Percentiles rank a stretch among this genome's conserved stretches.
phyloP scores from a whole-genome alignment of 1,140 invertebrate genomes.

The Archivesica marissinica region DNA sequence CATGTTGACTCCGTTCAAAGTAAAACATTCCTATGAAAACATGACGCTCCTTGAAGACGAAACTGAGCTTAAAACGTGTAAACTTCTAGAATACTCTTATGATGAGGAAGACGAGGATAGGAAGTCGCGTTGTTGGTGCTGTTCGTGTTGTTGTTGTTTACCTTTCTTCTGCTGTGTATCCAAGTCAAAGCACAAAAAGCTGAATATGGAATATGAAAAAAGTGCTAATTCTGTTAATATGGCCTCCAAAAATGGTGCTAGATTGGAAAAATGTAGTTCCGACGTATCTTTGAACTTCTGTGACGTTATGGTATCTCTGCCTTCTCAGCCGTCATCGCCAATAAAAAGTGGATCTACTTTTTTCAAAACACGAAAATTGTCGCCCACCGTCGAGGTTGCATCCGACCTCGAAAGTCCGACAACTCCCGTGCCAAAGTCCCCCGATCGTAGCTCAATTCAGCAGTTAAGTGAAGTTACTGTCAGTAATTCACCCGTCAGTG shows the following conservation, averaged over 20 bases:
- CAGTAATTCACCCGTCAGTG: constrained; percentile 8
- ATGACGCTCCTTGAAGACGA: constrained; percentile 51
- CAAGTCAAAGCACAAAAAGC: constrained; percentile 14
- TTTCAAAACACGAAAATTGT: constrained; percentile 58
- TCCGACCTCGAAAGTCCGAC: constrained; percentile 26
- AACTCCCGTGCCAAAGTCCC: constrained; percentile 2
- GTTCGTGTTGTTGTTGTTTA: too few relatives aligned
- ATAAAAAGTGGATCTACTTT: constrained; percentile 59
- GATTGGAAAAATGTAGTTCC: constrained; percentile 38
- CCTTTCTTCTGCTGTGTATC: constrained; percentile 49
- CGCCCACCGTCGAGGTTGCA: constrained; percentile 28
- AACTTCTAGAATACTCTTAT: constrained; percentile 59
- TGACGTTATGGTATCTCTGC: constrained; percentile 58
- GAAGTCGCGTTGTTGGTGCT: constrained; percentile 41
- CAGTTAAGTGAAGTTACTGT: constrained; percentile 32
- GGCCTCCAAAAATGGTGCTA: constrained; percentile 44
- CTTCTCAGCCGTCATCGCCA: constrained; percentile 56
- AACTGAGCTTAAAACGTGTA: constrained; percentile 29
- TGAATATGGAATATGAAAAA: constrained; percentile 26
- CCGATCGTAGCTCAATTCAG: constrained; percentile 26
- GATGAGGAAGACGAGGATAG: constrained; percentile 44
- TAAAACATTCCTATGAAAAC: constrained; percentile 63
- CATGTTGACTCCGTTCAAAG: constrained; percentile 58
- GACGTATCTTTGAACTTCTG: constrained; percentile 31
- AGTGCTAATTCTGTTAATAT: constrained; percentile 37